phyloP scores from a whole-genome alignment of 2,113 vertebrate genomes.

The Meles meles region DNA sequence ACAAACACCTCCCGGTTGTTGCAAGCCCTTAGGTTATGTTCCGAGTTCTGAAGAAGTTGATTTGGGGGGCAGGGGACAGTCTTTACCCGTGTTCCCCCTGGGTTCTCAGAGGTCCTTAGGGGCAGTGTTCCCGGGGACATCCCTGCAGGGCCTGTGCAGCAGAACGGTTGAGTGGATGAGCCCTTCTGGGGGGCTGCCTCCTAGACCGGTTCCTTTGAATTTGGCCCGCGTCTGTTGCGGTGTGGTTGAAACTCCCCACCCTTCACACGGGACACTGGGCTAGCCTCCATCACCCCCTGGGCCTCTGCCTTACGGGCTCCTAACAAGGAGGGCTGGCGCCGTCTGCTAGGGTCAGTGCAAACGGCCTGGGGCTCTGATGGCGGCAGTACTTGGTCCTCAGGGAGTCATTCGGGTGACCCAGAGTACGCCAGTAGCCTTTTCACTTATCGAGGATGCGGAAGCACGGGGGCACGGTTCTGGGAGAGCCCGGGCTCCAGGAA shows the following conservation, averaged over 20 bases:
- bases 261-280: fast-evolving
- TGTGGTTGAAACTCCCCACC: neutral
- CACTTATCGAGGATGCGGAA: neutral
- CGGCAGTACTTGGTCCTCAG: fast-evolving
- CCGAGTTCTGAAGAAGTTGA: neutral
- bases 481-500: neutral
- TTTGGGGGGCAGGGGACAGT: neutral
- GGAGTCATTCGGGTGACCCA: neutral
- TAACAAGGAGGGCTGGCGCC: neutral
- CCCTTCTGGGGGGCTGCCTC: fast-evolving
- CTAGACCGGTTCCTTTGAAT: neutral
- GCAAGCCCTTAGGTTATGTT: neutral
- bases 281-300: neutral
- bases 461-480: neutral
- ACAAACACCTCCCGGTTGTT: neutral
- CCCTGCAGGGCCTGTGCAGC: neutral
- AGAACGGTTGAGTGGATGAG: neutral
- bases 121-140: neutral
- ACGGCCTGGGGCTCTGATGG: neutral
- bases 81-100: neutral
- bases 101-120: neutral
- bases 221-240: fast-evolving
- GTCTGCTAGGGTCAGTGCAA: fast-evolving
- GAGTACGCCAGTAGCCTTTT: neutral
- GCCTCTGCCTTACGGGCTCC: fast-evolving